Conservation (phyloP, 1,140 invertebrate species). For the Hyles vespertilio region DNA sequence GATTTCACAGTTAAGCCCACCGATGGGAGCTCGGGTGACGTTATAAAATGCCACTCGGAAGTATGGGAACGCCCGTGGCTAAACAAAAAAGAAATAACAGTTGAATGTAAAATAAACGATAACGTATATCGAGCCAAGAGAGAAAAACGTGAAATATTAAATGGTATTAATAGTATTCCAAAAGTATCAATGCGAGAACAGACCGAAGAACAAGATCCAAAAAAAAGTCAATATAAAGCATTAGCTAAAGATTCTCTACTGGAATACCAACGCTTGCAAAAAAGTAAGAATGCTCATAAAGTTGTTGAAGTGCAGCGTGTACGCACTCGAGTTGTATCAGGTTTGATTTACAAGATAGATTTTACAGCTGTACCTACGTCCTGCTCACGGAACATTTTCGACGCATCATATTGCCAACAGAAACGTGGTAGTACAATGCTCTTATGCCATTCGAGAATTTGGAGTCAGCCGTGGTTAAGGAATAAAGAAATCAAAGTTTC, state of each 20-base stretch:
- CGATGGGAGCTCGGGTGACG: background rate
- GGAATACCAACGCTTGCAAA: conserved; percentile 30
- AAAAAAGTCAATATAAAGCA: conserved; percentile 33
- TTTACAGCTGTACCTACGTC: conserved; percentile 33
- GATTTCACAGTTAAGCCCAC: conserved; percentile 18
- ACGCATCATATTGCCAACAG: conserved; percentile 1
- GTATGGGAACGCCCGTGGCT: conserved; percentile 77
- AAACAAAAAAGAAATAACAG: conserved; percentile 17
- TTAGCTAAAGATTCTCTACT: conserved; percentile 44
- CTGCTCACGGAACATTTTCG: conserved; percentile 17
- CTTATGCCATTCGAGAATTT: conserved; percentile 42
- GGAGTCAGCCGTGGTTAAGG: conserved; percentile 36
- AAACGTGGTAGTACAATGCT: conserved; percentile 17
- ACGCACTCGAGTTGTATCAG: conserved; percentile 32
- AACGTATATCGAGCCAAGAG: too few species aligned
- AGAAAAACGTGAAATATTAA: too few species aligned
- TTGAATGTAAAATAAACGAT: conserved; percentile 8
- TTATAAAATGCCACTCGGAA: conserved; percentile 59
- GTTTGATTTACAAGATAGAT: conserved; percentile 40
- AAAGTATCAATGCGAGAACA: too few species aligned
- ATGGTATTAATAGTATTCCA: too few species aligned
- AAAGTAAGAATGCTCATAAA: conserved; percentile 32
- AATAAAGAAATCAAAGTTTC: conserved; percentile 30
- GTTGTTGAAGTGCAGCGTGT: conserved; percentile 45
- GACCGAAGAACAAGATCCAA: conserved; percentile 28